A percentile compares a stretch with the other conserved stretches of the same genome.
These are phyloP conservation scores for Pachymerium ferrugineum DNA, from an alignment of 2,888 invertebrate species.

Conservation along the genomic window DNA sequence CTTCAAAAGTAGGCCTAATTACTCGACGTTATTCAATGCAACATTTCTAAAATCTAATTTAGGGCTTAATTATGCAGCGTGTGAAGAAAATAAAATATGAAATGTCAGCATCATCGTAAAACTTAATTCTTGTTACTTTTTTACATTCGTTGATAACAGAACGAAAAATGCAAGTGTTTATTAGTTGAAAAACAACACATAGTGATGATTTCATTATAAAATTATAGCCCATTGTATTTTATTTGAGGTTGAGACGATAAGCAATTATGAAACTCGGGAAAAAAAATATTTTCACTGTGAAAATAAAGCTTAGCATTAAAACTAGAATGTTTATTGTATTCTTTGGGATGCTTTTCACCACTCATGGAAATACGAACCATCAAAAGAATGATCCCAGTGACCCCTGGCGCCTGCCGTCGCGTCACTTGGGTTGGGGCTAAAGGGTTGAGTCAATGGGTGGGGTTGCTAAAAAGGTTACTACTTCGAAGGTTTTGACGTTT, in stretches of 20 bases:
- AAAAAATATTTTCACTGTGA: not conserved
- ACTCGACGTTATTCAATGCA: no score
- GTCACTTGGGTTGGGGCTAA: constrained; percentile 2
- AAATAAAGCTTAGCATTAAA: not conserved
- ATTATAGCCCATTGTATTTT: constrained; percentile 25
- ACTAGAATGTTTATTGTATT: not conserved
- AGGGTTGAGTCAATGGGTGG: constrained; percentile 20
- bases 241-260: constrained; percentile 22
- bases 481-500: no score
- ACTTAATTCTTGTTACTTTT: no score
- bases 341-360: constrained; percentile 71
- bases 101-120: no score
- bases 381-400: constrained; percentile 46
- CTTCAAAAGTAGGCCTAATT: no score
- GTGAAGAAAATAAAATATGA: no score
- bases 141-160: no score
- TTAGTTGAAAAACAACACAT: not conserved
- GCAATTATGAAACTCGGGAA: not conserved
- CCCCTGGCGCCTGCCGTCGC: constrained; percentile 10
- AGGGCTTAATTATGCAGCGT: no score
- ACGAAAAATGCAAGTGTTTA: not conserved
- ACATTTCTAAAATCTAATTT: no score
- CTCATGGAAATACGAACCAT: constrained; percentile 85
- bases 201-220: constrained; percentile 20
- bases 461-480: not conserved